Base-by-base conservation (phyloP, 2,113 vertebrate genomes). In the Platysternon megacephalum region DNA sequence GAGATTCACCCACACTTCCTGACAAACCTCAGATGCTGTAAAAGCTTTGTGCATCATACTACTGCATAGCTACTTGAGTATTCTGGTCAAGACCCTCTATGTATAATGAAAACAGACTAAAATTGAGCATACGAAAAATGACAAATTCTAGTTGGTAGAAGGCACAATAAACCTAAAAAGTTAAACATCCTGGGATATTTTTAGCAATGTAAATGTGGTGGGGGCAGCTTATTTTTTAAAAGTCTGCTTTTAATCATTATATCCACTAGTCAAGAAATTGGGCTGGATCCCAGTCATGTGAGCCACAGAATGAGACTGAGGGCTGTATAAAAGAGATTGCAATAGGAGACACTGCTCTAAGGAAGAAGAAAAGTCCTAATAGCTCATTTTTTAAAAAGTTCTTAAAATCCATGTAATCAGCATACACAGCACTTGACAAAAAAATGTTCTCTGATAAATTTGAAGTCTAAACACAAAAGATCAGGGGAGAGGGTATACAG, bases 31-130 rank as follows among this genome's bases (percentile, higher is more conserved):
- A 52, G 32, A 65, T 87, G 83, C 29, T 12, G 26, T 2, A 82
- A 74, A 80, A 91, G 82, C 76, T 78, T 85, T 95, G 91, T 85
- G 49, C 82, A 94, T 81, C 84, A 51, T 80, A 85, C 68, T 68
- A 90, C 49, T 29, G 10, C 42, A 82, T 3, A 82, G 86, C 35
- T 56, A 35, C 78, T 82, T 80, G 87, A 42, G 44, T 65, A 82
- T 14, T 52, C 35, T 14, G 11, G 72, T 94, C 48, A 90, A 78
- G 88, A 80, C 6, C 14, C 35, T 79, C 26, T 49, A 9, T 21
- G 16, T 55, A 61, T 91, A 65, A 84, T 86, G 65, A 95, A 96
- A 86, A 52, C 72, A 74, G 39, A 28, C 12, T 24, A 78, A 46
- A 46, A 78, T 14, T 28, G 11, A 52, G 10, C 48, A n/a, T 21